A percentile compares a stretch with the other conserved stretches of the same genome.
Evolutionary conservation across 2,113 vertebrate species (phyloP).

Genomic region (Gavialis gangeticus): DNA sequence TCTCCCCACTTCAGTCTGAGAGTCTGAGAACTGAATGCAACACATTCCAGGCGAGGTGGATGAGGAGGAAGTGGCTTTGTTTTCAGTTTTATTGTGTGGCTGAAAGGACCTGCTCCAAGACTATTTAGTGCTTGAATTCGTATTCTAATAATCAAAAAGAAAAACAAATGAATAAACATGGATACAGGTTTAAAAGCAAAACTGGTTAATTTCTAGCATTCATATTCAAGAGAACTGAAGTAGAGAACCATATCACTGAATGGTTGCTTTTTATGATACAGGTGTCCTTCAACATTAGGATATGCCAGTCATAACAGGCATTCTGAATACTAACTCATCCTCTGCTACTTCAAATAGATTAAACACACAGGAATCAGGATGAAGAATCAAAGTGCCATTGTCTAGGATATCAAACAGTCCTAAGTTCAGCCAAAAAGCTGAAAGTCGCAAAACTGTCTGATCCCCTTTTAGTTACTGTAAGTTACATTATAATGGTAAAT

Average conservation of each 20-base stretch:
- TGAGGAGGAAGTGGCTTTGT: conserved; percentile 95
- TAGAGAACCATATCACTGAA: not conserved
- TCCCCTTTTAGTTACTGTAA: not conserved
- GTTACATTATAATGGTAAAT: not conserved
- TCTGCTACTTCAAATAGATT: not conserved
- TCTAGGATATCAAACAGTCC: not conserved
- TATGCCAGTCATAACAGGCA: not conserved
- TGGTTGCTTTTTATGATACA: not conserved
- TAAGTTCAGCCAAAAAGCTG: not conserved
- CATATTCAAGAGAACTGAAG: not conserved
- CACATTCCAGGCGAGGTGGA: conserved; percentile 96
- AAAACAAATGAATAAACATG: not conserved
- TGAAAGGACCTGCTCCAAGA: conserved; percentile 95
- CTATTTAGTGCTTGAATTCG: conserved; percentile 97
- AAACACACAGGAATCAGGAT: not conserved
- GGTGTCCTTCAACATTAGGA: not conserved
- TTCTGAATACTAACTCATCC: not conserved
- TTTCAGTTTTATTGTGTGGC: conserved; percentile 96
- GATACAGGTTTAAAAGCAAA: conserved; percentile 2
- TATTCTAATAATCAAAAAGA: conserved; percentile 81
- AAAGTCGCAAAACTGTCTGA: not conserved
- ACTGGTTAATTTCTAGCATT: not conserved
- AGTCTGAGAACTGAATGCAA: conserved; percentile 95
- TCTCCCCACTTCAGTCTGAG: conserved; percentile 98
- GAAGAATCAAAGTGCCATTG: not conserved